A percentile compares a stretch with the other conserved stretches of the same genome.
Evolutionary conservation across 2,888 invertebrate genomes (phyloP).

Genomic region (Tetragonula carbonaria): DNA sequence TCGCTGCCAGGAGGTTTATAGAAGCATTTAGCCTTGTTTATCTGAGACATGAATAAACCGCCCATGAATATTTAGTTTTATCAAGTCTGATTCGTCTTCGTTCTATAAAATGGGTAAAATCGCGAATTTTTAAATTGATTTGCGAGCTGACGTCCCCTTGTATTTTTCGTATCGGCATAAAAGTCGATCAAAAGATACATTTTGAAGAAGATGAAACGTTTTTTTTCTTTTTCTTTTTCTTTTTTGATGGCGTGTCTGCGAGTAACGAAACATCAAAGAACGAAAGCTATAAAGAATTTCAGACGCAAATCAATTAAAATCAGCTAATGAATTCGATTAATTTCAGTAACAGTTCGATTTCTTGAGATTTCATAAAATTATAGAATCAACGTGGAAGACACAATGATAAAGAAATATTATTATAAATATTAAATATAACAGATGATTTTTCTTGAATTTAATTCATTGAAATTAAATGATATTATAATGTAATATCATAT

Average conservation of each 20-base stretch:
- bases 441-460: too few relatives aligned
- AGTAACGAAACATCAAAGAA: background rate
- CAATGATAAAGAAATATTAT: too few relatives aligned
- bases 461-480: too few relatives aligned
- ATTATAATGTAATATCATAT: too few relatives aligned
- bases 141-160: background rate
- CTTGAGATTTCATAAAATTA: too few relatives aligned
- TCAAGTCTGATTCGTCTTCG: too few relatives aligned
- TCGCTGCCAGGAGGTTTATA: background rate
- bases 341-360: too few relatives aligned
- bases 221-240: background rate
- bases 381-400: too few relatives aligned
- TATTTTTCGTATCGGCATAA: background rate
- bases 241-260: too few relatives aligned
- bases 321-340: background rate
- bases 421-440: too few relatives aligned
- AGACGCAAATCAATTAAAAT: background rate
- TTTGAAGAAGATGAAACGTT: background rate
- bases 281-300: background rate
- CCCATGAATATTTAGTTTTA: too few relatives aligned
- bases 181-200: background rate
- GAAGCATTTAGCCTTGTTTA: background rate
- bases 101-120: too few relatives aligned
- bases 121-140: background rate
- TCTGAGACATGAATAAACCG: background rate